Conservation (phyloP, 2,797 vertebrate species). For the Euthynnus affinis region DNA sequence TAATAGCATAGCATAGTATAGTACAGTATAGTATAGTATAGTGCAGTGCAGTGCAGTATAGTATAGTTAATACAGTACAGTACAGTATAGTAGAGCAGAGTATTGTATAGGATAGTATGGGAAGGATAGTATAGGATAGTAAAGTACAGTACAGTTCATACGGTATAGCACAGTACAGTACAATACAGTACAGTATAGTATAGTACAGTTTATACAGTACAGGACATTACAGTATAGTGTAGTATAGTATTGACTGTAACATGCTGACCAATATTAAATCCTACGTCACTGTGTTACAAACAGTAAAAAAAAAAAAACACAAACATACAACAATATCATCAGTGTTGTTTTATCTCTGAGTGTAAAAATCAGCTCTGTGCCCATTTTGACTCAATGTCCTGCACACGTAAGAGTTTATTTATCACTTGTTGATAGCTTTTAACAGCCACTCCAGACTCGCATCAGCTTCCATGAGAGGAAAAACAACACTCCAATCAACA, state of each 20-base stretch:
- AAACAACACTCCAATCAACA: constrained; percentile 34
- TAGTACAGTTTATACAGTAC: neutral
- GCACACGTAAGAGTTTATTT: neutral
- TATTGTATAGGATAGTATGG: neutral
- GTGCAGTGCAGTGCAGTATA: neutral
- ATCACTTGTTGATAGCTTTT: neutral
- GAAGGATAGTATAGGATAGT: no score
- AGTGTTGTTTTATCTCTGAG: neutral
- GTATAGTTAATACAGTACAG: neutral
- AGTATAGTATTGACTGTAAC: no score
- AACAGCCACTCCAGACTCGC: constrained; percentile 1
- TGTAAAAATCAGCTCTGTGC: neutral
- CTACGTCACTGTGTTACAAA: neutral
- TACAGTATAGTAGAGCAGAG: no score
- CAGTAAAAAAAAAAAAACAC: no score
- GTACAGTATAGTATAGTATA: no score
- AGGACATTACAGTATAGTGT: no score
- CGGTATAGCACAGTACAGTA: no score
- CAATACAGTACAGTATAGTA: neutral
- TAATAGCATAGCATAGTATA: no score
- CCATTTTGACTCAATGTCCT: neutral
- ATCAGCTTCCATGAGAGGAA: constrained; percentile 11
- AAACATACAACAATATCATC: neutral
- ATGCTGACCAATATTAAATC: neutral
- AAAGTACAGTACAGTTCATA: neutral